phyloP scores from a whole-genome alignment of 2,113 vertebrate genomes.

The Hemichromis elongatus region DNA sequence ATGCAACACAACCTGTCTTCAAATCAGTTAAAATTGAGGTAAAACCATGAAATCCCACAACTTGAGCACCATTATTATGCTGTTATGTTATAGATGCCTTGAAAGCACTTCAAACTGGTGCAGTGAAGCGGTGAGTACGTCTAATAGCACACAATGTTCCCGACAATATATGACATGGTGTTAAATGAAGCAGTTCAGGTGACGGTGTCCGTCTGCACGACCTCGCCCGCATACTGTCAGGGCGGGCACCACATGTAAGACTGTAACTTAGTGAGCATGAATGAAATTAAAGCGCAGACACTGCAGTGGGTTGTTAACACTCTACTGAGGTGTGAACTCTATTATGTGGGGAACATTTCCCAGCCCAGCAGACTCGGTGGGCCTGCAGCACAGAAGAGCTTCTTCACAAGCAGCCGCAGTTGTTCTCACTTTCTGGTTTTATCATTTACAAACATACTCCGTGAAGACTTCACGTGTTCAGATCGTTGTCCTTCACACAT shows the following conservation, averaged over 20 bases:
- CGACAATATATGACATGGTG: background rate
- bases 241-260: background rate
- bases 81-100: background rate
- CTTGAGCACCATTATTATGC: background rate
- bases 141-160: background rate
- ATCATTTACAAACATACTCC: background rate
- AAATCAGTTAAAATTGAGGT: background rate
- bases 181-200: background rate
- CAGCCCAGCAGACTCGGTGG: background rate
- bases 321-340: background rate
- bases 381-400: background rate
- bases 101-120: background rate
- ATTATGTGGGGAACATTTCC: background rate
- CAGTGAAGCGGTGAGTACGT: background rate
- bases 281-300: background rate
- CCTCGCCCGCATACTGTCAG: background rate
- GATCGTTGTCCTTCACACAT: background rate
- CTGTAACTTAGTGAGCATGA: background rate
- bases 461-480: background rate
- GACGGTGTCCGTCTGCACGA: accelerated
- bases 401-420: background rate
- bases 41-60: background rate
- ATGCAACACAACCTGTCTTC: background rate
- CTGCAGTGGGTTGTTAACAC: background rate
- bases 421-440: background rate